Conservation (phyloP, 2,797 vertebrate genomes). For the Clamator glandarius region DNA sequence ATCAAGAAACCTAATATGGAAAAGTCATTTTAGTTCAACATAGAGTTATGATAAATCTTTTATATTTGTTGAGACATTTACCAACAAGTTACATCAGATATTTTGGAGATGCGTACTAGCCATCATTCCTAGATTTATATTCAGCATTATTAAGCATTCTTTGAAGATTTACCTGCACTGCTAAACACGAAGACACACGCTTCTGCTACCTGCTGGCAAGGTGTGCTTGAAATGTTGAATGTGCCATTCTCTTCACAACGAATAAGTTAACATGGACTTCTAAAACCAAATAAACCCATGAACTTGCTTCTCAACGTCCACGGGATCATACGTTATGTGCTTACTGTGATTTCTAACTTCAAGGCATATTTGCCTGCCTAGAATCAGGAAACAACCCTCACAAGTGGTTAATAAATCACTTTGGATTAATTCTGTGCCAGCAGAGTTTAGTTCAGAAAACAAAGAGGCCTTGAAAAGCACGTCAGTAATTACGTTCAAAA, state of each 20-base stretch:
- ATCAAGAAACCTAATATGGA: not conserved
- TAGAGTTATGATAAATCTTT: not conserved
- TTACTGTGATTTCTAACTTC: not conserved
- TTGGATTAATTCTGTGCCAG: not conserved
- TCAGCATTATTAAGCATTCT: not conserved
- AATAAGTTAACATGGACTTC: not conserved
- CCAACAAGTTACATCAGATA: not conserved
- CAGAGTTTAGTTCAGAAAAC: not conserved
- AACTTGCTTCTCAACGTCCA: not conserved
- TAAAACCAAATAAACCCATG: not conserved
- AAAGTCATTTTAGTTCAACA: not conserved
- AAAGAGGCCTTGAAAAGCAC: not conserved
- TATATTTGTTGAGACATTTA: not conserved
- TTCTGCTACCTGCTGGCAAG: not conserved
- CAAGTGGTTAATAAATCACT: constrained; percentile 13
- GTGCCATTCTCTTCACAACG: not conserved
- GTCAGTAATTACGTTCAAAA: not conserved
- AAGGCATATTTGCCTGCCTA: not conserved
- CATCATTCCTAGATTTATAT: not conserved
- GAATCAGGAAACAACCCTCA: not conserved
- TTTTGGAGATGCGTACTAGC: not conserved
- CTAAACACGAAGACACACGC: fast-evolving
- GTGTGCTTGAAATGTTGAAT: not conserved
- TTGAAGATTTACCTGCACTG: not conserved
- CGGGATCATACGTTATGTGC: not conserved